Conservation (phyloP, 2,888 invertebrate genomes). For the Daptonema setosum region DNA sequence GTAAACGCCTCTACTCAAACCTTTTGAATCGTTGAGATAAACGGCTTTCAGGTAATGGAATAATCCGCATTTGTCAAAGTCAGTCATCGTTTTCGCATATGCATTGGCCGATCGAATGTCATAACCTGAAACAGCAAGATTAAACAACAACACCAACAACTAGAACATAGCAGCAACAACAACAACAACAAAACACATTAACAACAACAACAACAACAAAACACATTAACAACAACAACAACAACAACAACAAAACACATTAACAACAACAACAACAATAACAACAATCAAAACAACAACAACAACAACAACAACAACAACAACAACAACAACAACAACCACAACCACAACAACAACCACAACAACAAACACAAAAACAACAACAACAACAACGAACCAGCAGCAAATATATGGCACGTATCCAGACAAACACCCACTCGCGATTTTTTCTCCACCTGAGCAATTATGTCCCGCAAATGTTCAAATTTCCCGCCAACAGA, state of each 20-base stretch:
- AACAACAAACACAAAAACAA: no score
- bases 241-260: no score
- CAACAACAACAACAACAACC: no score
- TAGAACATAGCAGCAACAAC: no score
- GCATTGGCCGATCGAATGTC: constrained; percentile 28
- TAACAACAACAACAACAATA: no score
- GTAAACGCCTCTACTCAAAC: no score
- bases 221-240: no score
- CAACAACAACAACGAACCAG: constrained; percentile 13
- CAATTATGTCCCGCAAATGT: constrained; percentile 28
- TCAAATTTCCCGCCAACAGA: constrained; percentile 31
- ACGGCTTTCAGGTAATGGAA: constrained; percentile 32
- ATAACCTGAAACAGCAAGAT: constrained; percentile 31
- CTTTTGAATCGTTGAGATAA: constrained; percentile 35
- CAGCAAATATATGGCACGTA: constrained; percentile 24
- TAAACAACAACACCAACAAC: not conserved
- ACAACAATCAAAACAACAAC: no score
- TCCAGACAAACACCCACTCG: constrained; percentile 32
- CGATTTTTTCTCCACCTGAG: constrained; percentile 25
- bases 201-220: no score
- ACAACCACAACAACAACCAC: no score
- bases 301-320: no score
- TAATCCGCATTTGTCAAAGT: constrained; percentile 30
- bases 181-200: no score
- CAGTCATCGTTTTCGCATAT: constrained; percentile 27